Conservation (phyloP, 1,140 invertebrate genomes). For the Magallana gigas region DNA sequence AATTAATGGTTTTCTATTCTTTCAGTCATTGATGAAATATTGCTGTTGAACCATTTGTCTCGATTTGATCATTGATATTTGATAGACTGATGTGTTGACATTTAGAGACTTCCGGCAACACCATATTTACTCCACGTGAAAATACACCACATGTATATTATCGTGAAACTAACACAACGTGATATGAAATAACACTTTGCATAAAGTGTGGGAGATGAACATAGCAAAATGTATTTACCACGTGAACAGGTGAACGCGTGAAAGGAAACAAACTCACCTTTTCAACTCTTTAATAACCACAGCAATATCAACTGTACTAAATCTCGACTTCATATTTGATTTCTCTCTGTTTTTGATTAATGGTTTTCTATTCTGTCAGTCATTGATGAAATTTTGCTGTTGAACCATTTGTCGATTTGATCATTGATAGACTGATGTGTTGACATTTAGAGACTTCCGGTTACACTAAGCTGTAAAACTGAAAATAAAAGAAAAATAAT, state of each 20-base stretch:
- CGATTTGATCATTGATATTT: too few relatives aligned
- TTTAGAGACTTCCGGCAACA: background rate
- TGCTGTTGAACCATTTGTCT: too few relatives aligned
- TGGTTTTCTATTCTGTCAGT: background rate
- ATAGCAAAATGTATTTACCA: too few relatives aligned
- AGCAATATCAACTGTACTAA: constrained; percentile 94
- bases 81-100: constrained; percentile 21
- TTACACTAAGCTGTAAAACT: background rate
- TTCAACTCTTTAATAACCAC: constrained; percentile 91
- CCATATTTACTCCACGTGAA: too few relatives aligned
- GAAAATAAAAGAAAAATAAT: too few relatives aligned
- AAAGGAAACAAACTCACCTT: constrained; percentile 82
- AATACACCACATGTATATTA: too few relatives aligned
- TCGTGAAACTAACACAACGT: too few relatives aligned
- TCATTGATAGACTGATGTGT: background rate
- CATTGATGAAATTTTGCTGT: background rate
- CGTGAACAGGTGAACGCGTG: too few relatives aligned
- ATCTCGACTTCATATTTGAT: constrained; percentile 91
- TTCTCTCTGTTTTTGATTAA: background rate
- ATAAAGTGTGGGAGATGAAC: too few relatives aligned
- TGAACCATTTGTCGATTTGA: too few relatives aligned
- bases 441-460: constrained; percentile 6
- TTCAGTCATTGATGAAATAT: background rate
- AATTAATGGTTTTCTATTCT: background rate
- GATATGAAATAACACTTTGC: too few relatives aligned